Evolutionary conservation across 2,113 vertebrate species (phyloP).

Genomic region (Acinonyx jubatus): DNA sequence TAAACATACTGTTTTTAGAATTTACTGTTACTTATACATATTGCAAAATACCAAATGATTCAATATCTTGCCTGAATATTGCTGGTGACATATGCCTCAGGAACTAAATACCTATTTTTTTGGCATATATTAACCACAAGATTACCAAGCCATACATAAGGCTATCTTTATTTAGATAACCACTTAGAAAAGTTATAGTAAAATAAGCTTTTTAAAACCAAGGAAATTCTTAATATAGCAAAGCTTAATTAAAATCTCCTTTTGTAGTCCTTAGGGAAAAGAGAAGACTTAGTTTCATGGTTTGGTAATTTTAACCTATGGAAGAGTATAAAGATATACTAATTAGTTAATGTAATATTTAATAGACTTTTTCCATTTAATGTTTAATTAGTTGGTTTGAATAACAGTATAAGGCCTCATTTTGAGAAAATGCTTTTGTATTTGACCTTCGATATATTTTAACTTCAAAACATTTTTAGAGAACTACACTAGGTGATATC

Average conservation of each 20-base stretch:
- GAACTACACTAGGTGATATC: neutral
- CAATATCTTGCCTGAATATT: slow-evolving; percentile 32
- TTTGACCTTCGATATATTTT: slow-evolving; percentile 43
- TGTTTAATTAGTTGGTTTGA: slow-evolving; percentile 54
- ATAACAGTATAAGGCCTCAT: slow-evolving; percentile 11
- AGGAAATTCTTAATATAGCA: slow-evolving; percentile 41
- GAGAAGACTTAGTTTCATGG: slow-evolving; percentile 54
- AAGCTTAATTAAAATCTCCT: slow-evolving; percentile 62
- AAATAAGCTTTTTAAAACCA: slow-evolving; percentile 55
- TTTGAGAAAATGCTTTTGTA: slow-evolving; percentile 43
- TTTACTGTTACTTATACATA: slow-evolving; percentile 40
- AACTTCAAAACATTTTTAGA: slow-evolving; percentile 32
- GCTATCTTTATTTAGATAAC: slow-evolving; percentile 28
- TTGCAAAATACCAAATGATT: slow-evolving; percentile 41
- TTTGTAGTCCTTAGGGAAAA: slow-evolving; percentile 47
- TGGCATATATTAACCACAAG: slow-evolving; percentile 48
- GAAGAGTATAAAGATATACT: slow-evolving; percentile 60
- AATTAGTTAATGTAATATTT: slow-evolving; percentile 60
- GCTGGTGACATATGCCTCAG: slow-evolving; percentile 21
- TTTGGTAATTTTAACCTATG: slow-evolving; percentile 63
- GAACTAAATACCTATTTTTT: slow-evolving; percentile 28
- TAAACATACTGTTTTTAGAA: slow-evolving; percentile 35
- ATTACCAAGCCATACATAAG: slow-evolving; percentile 19
- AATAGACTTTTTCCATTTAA: slow-evolving; percentile 45
- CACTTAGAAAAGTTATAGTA: slow-evolving; percentile 43